Evolutionary conservation across 2,797 vertebrate species (phyloP).

Genomic region (Astyanax mexicanus): DNA sequence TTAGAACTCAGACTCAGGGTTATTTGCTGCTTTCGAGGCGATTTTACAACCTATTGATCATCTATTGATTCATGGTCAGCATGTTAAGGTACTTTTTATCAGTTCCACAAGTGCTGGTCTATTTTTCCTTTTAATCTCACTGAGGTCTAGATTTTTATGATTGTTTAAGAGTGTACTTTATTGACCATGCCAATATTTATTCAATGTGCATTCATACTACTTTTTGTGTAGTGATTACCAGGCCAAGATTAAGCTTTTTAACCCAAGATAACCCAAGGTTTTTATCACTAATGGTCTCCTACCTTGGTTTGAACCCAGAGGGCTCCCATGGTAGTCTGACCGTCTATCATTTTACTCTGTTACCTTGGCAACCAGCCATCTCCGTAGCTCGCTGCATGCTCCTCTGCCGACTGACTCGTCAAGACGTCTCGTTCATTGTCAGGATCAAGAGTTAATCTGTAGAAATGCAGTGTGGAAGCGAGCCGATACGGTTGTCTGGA

Average conservation of each 20-base stretch:
- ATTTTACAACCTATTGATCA: neutral
- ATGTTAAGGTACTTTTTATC: neutral
- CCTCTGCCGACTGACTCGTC: neutral
- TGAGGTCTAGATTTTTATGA: neutral
- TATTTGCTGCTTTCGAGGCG: too few relatives aligned
- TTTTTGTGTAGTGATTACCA: neutral
- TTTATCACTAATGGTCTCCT: neutral
- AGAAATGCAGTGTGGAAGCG: neutral
- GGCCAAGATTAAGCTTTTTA: neutral
- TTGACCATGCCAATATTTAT: neutral
- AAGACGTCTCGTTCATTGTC: neutral
- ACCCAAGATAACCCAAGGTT: neutral
- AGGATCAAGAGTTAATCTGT: conserved; percentile 3
- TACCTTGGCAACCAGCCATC: neutral
- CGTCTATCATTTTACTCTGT: neutral
- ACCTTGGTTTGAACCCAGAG: neutral
- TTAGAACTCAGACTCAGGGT: too few relatives aligned
- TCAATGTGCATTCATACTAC: neutral
- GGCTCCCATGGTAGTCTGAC: neutral
- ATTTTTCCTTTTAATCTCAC: neutral
- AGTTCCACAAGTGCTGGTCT: conserved; percentile 1
- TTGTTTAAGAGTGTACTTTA: neutral
- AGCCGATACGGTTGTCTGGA: conserved; percentile 16
- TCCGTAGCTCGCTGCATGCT: neutral
- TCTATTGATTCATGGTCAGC: neutral